phyloP scores from a whole-genome alignment of 2,888 invertebrate genomes.

The Scelioninae gen. 2 region DNA sequence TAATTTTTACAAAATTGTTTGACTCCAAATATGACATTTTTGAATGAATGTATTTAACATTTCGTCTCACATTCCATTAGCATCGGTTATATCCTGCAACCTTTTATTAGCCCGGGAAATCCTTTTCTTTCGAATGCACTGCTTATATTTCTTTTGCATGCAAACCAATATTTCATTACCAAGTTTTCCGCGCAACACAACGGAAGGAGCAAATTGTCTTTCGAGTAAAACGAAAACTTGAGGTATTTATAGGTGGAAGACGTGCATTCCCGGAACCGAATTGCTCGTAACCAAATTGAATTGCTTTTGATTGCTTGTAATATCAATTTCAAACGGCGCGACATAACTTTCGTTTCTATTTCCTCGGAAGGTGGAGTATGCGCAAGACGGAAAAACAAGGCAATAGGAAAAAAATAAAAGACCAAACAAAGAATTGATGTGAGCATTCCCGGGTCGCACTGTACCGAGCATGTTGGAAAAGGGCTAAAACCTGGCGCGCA shows the following conservation, averaged over 20 bases:
- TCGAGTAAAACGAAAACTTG: slow-evolving; percentile 2
- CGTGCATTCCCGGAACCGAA: slow-evolving; percentile 24
- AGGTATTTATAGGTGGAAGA: slow-evolving; percentile 18
- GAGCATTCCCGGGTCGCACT: slow-evolving; percentile 20
- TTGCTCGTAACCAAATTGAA: slow-evolving; percentile 42
- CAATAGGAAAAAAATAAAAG: slow-evolving; percentile 21
- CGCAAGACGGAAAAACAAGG: slow-evolving; percentile 3
- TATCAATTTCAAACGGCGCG: slow-evolving; percentile 41
- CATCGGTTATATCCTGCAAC: background rate
- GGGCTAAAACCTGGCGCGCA: slow-evolving; percentile 44
- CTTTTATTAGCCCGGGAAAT: slow-evolving; percentile 32
- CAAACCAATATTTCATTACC: slow-evolving; percentile 40
- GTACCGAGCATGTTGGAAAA: slow-evolving; percentile 31
- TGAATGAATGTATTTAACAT: slow-evolving; percentile 9
- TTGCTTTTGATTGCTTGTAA: slow-evolving; percentile 46
- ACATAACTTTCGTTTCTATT: slow-evolving; percentile 34
- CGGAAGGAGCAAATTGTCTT: slow-evolving; percentile 12
- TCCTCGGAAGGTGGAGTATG: background rate
- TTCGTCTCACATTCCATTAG: slow-evolving; percentile 23
- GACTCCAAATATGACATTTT: no score
- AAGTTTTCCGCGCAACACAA: slow-evolving; percentile 14
- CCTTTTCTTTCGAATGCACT: slow-evolving; percentile 1
- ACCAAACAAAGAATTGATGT: slow-evolving; percentile 47
- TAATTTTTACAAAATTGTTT: no score
- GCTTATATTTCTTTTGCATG: slow-evolving; percentile 37